phyloP scores from a whole-genome alignment of 2,113 vertebrate species.

The Cephalopholis sonnerati region DNA sequence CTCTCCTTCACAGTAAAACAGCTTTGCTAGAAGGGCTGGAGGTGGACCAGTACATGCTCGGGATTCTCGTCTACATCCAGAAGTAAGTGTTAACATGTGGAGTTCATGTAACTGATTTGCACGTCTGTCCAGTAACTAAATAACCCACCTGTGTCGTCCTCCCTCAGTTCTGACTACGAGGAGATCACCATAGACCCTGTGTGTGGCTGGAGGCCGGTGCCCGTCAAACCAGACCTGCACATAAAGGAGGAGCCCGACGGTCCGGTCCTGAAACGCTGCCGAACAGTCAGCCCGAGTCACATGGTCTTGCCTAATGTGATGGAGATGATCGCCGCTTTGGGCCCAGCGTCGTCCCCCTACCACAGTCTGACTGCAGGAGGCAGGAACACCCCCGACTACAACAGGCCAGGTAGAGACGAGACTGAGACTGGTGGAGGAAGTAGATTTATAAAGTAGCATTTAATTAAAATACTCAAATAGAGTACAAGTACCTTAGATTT shows the following conservation, averaged over 20 bases:
- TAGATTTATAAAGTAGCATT: too few species aligned
- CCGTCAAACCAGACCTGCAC: conserved; percentile 92
- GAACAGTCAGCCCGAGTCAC: conserved; percentile 93
- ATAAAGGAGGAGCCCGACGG: conserved; percentile 95
- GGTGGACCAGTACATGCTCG: conserved; percentile 98
- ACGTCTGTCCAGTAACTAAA: neutral
- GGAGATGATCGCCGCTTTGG: conserved; percentile 96
- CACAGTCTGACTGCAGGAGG: conserved; percentile 80
- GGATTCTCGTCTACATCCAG: conserved; percentile 95
- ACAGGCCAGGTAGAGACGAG: conserved; percentile 83
- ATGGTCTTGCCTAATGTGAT: conserved; percentile 96
- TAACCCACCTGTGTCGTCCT: fast-evolving
- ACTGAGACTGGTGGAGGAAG: too few species aligned
- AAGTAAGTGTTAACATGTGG: conserved; percentile 85
- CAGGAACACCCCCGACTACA: conserved; percentile 85
- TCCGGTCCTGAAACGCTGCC: conserved; percentile 92
- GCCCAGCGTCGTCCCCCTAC: conserved; percentile 88
- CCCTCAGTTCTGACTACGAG: conserved; percentile 91
- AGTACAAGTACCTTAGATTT: too few species aligned
- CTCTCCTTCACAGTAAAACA: conserved; percentile 88
- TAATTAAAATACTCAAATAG: too few species aligned
- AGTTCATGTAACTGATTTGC: neutral
- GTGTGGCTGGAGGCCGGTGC: conserved; percentile 96
- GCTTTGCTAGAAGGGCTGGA: conserved; percentile 95
- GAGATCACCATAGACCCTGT: conserved; percentile 98